These are phyloP conservation scores for Podarcis muralis DNA, from an alignment of 2,113 vertebrate species.

Conservation along the genomic window DNA sequence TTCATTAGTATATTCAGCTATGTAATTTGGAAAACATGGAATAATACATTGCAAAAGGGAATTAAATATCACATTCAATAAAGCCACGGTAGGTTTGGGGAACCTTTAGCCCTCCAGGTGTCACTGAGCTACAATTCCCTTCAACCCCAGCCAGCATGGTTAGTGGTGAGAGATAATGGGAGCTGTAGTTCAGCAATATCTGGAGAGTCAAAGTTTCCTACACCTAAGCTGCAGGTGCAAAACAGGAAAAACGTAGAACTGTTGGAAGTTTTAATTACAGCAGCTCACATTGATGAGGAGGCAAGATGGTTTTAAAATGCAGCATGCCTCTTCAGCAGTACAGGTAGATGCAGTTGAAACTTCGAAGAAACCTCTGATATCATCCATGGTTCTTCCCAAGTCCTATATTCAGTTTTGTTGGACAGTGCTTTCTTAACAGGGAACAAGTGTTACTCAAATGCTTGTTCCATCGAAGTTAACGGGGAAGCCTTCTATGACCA, in stretches of 20 bases:
- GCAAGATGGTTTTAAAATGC: background rate
- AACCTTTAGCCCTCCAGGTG: no score
- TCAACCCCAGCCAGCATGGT: no score
- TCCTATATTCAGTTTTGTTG: background rate
- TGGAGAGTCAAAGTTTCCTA: no score
- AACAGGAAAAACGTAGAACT: background rate
- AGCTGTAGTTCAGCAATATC: no score
- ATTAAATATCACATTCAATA: background rate
- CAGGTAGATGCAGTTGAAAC: background rate
- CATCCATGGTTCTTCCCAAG: background rate
- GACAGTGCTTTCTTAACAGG: background rate
- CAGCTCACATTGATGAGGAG: background rate
- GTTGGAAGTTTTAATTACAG: background rate
- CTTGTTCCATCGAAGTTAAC: background rate
- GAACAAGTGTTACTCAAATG: background rate
- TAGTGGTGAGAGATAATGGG: no score
- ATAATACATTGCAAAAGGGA: background rate
- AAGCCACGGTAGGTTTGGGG: background rate
- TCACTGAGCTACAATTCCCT: no score
- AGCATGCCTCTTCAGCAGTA: background rate
- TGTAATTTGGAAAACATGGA: background rate
- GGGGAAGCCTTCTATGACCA: background rate
- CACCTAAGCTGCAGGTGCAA: background rate
- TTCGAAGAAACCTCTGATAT: background rate
- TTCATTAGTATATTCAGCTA: conserved; percentile 6